Percentiles rank a stretch among this genome's conserved stretches.
phyloP scores from a whole-genome alignment of 35 echinoderm and acorn worm species.

The Eucidaris tribuloides region DNA sequence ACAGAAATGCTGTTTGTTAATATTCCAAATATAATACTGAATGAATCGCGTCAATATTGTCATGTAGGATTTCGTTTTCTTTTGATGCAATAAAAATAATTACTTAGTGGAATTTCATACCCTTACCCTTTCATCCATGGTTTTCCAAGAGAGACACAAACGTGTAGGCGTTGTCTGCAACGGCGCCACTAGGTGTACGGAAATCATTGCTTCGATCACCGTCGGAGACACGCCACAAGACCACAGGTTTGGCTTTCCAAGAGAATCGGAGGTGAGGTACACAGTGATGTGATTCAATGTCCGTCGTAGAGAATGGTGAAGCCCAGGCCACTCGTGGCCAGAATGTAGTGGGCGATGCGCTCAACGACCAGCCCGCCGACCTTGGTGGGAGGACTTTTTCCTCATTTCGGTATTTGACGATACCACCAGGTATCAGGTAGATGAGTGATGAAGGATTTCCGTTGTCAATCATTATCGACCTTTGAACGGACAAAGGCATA shows the following conservation, averaged over 20 bases:
- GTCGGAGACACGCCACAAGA: constrained; percentile 68
- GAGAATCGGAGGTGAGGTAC: constrained; percentile 29
- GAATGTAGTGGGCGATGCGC: constrained; percentile 43
- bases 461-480: constrained; percentile 55
- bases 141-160: constrained; percentile 63
- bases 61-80: background rate
- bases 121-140: background rate
- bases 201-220: constrained; percentile 51
- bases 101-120: background rate
- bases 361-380: constrained; percentile 52
- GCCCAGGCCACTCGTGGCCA: constrained; percentile 63
- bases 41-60: background rate
- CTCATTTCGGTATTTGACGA: background rate
- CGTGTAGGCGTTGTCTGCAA: constrained; percentile 16
- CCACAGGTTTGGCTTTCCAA: constrained; percentile 41
- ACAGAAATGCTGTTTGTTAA: background rate
- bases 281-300: constrained; percentile 38
- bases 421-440: constrained; percentile 21
- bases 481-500: background rate
- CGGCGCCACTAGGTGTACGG: background rate
- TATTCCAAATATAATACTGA: background rate
- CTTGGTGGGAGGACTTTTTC: constrained; percentile 19
- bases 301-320: constrained; percentile 58
- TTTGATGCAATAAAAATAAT: too few relatives aligned
- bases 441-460: background rate